Conservation (phyloP, 1,140 invertebrate species). For the Drosophila carrolli region DNA sequence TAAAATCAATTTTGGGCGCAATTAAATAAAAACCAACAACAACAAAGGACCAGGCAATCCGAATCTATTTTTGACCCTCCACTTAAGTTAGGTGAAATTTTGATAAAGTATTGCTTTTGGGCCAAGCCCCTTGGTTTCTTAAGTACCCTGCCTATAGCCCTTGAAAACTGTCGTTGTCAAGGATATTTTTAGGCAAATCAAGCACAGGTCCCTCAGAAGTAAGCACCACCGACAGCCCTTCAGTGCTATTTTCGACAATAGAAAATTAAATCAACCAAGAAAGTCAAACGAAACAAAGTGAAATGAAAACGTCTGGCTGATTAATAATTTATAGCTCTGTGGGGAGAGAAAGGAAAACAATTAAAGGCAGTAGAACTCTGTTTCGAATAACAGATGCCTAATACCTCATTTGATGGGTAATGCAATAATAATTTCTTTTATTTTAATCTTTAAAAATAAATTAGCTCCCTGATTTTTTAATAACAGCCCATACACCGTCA, state of each 20-base stretch:
- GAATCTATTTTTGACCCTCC: slow-evolving; percentile 37
- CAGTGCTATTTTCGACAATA: slow-evolving; percentile 36
- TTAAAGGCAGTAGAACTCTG: slow-evolving; percentile 25
- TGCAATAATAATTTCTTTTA: neutral
- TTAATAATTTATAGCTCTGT: slow-evolving; percentile 46
- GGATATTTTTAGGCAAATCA: slow-evolving; percentile 42
- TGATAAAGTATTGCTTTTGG: slow-evolving; percentile 21
- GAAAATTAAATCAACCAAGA: slow-evolving; percentile 43
- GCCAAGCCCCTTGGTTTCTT: slow-evolving; percentile 15
- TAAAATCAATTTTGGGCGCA: slow-evolving; percentile 77
- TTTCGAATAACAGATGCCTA: slow-evolving; percentile 3
- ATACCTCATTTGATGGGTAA: neutral
- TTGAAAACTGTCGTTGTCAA: slow-evolving; percentile 40
- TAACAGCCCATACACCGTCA: no score
- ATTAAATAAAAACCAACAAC: slow-evolving; percentile 58
- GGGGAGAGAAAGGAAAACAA: slow-evolving; percentile 35
- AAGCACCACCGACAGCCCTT: slow-evolving; percentile 8
- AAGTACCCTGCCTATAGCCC: slow-evolving; percentile 4
- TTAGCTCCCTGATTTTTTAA: no score
- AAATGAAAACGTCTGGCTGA: slow-evolving; percentile 49
- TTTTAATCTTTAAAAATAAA: no score
- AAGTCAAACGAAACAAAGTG: slow-evolving; percentile 48
- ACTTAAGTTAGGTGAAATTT: slow-evolving; percentile 29
- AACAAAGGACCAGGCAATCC: neutral
- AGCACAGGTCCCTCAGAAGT: slow-evolving; percentile 1